Evolutionary conservation across 2,888 invertebrate species (phyloP), one percentile per base, ranked within the genome.

Genomic region (Cephus pulcher): DNA sequence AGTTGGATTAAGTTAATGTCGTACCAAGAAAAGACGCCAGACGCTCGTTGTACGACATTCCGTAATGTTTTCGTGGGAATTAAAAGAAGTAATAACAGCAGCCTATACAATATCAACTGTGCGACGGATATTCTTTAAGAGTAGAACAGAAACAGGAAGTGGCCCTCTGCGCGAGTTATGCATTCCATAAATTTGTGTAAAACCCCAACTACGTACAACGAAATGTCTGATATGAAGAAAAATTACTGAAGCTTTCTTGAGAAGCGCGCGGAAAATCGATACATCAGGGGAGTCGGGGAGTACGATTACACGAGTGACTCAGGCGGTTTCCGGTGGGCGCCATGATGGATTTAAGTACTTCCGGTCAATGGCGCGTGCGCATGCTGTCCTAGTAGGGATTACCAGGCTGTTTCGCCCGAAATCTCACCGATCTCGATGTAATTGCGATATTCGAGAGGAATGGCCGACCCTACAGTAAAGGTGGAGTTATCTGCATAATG

Each of bases 331-430:
- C 89, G 89, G 87, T 88, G 83, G 89, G 84, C 89, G 89, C 89
- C 89, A 89, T 89, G 89, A 89, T 89, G 87, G 89, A 89, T 89
- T 89, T 88, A 89, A 89, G 88, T 88, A 89, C 89, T 88, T 89
- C 89, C 89, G 89, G 86, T 82, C 80, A 84, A 83, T 85, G 84
- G 89, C 88, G 89, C 89, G 87, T 89, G 88, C 88, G 87, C 88
- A 83, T 77, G 75, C 82, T 84, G 82, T 86, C 84, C 84, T 76
- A 79, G 75, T 80, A 81, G 80, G 82, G 84, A 86, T 86, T 86
- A 85, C 82, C 83, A 81, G 80, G 82, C 76, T 71, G 73, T 69
- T 69, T 78, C 75, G 76, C 73, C 79, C 79, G 75, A 78, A 69
- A 81, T 76, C 74, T 78, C 68, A 11, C 68, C 76, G 78, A 82